Percentiles rank a stretch among this genome's conserved stretches.
Evolutionary conservation across 1,140 invertebrate genomes (phyloP).

Genomic region (Pogonomyrmex barbatus): DNA sequence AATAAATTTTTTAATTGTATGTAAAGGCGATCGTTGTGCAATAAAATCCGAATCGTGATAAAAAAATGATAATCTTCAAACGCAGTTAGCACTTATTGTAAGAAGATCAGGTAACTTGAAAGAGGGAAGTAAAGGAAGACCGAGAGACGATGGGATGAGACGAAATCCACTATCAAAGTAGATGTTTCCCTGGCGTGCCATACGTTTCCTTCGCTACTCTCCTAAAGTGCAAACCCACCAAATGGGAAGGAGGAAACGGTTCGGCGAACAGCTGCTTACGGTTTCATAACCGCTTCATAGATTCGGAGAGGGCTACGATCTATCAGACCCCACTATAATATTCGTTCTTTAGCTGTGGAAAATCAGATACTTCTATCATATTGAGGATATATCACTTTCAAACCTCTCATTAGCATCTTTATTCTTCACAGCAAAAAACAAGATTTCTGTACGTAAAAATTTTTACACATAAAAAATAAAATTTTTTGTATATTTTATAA

Average conservation of each 20-base stretch:
- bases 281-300: constrained; percentile 73
- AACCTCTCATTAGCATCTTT: constrained; percentile 12
- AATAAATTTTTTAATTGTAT: background rate
- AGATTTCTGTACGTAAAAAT: background rate
- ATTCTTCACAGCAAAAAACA: background rate
- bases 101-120: constrained; percentile 43
- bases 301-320: constrained; percentile 59
- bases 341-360: constrained; percentile 39
- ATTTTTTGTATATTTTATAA: background rate
- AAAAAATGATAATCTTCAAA: constrained; percentile 46
- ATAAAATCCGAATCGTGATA: background rate
- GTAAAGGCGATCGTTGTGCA: background rate
- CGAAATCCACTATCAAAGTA: constrained; percentile 78
- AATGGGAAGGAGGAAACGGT: constrained; percentile 56
- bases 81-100: constrained; percentile 65
- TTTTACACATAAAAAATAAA: too few relatives aligned
- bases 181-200: constrained; percentile 76
- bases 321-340: constrained; percentile 42
- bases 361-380: constrained; percentile 28
- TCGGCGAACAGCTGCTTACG: constrained; percentile 67
- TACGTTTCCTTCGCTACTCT: constrained; percentile 76
- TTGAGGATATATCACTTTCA: background rate
- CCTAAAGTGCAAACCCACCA: constrained; percentile 68
- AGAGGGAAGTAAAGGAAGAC: constrained; percentile 37
- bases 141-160: constrained; percentile 38